Evolutionary conservation across 2,888 invertebrate genomes (phyloP), one percentile per base, ranked within the genome.

Genomic region (Mythimna ferrago): DNA sequence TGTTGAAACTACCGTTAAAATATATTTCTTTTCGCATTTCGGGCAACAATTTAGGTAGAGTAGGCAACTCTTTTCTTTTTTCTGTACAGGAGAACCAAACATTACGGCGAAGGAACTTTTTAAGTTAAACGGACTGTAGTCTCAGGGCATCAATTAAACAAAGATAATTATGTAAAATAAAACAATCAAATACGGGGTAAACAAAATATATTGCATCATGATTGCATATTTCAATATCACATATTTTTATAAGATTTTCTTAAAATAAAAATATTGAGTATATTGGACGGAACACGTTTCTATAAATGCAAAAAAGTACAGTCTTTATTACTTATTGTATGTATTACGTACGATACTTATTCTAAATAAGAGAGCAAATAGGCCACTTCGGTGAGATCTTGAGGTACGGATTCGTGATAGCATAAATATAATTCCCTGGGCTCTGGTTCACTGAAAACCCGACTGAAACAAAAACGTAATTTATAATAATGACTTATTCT

Each of bases 301-400:
- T 41, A 3, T 80, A 66, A 38, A 74, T 68, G 68, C 48, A 48
- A 48, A 35, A 44, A 54, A 67, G 44, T 48, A 61, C 41, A 60
- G 53, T 38, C 32, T 38, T 26, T 38, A 54, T 54, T n/a, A 38
- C 16, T 19, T 38, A 16, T 41, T 41, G 21, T 48, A 44, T 16
- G 44, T 44, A 16, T 44, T 26, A 62, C 11, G 16, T 14, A 32
- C 10, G 26, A 10, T n/a, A 35, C 41, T 77, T 88, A 95, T 83
- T 96, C 95, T 81, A 96, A 94, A 92, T 96, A 97, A 69, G 95
- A 97, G 6, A 98, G 95, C 84, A 98, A 97, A 92, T 98, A 99
- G 9, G 99, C 98, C 88, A 99, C 97, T 96, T 99, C 99, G 0
- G 99, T 97, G 85, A 99, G 96, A 95, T 98, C 99, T 93, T 99